A percentile compares a stretch with the other conserved stretches of the same genome.
phyloP scores from a whole-genome alignment of 2,888 invertebrate species.

The Lucinisca nassula region DNA sequence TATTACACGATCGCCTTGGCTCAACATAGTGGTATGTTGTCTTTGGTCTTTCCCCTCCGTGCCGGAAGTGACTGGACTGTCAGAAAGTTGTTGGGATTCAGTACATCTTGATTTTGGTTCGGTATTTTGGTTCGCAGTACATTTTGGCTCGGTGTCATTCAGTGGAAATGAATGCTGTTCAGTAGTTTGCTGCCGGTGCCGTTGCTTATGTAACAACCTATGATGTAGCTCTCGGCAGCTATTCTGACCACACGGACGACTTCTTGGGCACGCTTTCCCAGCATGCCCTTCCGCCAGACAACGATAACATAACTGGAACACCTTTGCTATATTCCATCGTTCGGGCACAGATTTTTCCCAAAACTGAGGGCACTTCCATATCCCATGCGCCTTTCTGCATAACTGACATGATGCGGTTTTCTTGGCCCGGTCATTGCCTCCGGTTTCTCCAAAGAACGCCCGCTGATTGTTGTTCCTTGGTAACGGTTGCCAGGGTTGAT shows the following conservation, averaged over 20 bases:
- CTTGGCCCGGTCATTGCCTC: neutral
- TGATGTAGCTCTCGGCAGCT: conserved; percentile 29
- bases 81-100: neutral
- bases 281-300: conserved; percentile 28
- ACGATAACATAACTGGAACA: conserved; percentile 24
- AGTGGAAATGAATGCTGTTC: neutral
- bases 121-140: neutral
- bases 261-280: conserved; percentile 25
- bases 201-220: conserved; percentile 11
- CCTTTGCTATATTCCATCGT: conserved; percentile 3
- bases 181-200: neutral
- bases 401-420: neutral
- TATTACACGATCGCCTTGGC: neutral
- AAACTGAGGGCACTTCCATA: conserved; percentile 30
- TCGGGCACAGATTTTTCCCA: neutral
- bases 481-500: neutral
- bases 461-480: neutral
- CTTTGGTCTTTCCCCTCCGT: neutral
- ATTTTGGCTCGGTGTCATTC: neutral
- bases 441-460: conserved; percentile 26
- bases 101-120: neutral
- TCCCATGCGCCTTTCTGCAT: conserved; percentile 16
- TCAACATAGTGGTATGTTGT: neutral
- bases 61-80: neutral
- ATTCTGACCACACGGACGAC: conserved; percentile 17